A percentile compares a stretch with the other conserved stretches of the same genome.
These are phyloP conservation scores for Drosophila novamexicana DNA, from an alignment of 1,140 invertebrate genomes.

Conservation along the genomic window DNA sequence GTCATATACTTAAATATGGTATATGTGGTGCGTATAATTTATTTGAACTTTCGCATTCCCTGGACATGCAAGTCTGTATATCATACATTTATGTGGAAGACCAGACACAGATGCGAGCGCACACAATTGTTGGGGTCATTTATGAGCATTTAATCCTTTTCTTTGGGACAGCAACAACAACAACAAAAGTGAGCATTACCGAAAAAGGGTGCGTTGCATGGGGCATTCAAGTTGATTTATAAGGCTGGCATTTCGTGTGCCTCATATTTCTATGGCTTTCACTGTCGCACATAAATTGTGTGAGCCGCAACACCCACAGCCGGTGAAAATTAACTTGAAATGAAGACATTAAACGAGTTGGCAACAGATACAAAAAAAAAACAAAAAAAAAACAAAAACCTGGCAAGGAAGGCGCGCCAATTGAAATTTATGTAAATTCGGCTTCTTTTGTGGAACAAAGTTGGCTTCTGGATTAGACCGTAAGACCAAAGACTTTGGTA, in stretches of 20 bases:
- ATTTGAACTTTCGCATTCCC: slow-evolving; percentile 34
- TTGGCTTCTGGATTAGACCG: slow-evolving; percentile 57
- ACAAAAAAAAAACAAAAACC: not conserved
- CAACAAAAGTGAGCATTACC: slow-evolving; percentile 31
- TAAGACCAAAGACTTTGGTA: not conserved
- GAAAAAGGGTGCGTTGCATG: slow-evolving; percentile 64
- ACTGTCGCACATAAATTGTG: slow-evolving; percentile 63
- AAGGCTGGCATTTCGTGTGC: slow-evolving; percentile 31
- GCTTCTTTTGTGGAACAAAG: slow-evolving; percentile 24
- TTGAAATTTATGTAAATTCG: slow-evolving; percentile 56
- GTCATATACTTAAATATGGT: not conserved
- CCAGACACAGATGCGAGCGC: slow-evolving; percentile 27
- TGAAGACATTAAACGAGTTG: slow-evolving; percentile 64
- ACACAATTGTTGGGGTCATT: slow-evolving; percentile 45
- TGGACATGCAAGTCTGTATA: slow-evolving; percentile 41
- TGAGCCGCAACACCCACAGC: slow-evolving; percentile 55
- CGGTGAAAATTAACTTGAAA: slow-evolving; percentile 60
- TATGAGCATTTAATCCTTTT: slow-evolving; percentile 74
- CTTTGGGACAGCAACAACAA: slow-evolving; percentile 42
- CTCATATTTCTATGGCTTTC: slow-evolving; percentile 77
- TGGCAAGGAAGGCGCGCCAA: slow-evolving; percentile 47
- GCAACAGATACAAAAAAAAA: slow-evolving; percentile 1
- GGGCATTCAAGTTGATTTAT: slow-evolving; percentile 67
- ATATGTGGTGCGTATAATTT: too few relatives aligned
- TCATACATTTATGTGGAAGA: slow-evolving; percentile 27